These are phyloP conservation scores for Neofelis nebulosa DNA, from an alignment of 2,113 vertebrate genomes.

Conservation along the genomic window DNA sequence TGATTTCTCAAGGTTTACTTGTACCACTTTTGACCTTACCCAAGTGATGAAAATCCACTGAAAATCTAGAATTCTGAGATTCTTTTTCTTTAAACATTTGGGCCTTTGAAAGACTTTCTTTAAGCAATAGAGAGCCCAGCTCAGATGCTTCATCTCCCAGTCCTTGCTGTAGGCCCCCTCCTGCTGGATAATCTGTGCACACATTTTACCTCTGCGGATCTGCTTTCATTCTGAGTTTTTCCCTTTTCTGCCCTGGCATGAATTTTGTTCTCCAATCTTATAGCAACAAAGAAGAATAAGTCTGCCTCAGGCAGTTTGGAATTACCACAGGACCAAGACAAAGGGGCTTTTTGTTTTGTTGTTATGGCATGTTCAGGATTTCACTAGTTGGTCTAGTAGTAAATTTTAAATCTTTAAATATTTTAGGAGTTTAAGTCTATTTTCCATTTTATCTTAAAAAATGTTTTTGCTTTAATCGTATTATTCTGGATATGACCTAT, in stretches of 20 bases:
- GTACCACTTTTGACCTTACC: background rate
- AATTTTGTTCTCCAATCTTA: background rate
- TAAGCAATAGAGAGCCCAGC: background rate
- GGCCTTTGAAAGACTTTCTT: background rate
- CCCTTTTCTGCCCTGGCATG: background rate
- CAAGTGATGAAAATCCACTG: background rate
- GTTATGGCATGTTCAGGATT: background rate
- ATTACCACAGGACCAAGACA: background rate
- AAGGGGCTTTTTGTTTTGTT: slow-evolving; percentile 33
- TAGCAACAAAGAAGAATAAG: background rate
- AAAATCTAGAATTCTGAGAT: background rate
- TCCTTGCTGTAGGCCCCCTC: background rate
- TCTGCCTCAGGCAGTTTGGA: background rate
- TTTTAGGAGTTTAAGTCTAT: slow-evolving; percentile 28
- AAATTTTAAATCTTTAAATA: slow-evolving; percentile 52
- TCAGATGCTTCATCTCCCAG: background rate
- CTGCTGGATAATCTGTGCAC: background rate
- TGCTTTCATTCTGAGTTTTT: background rate
- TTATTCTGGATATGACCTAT: slow-evolving; percentile 33
- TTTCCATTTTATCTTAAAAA: slow-evolving; percentile 52
- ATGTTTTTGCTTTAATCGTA: slow-evolving; percentile 23
- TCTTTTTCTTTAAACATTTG: background rate
- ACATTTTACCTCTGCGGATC: background rate
- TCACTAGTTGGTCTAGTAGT: slow-evolving; percentile 42
- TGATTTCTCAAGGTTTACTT: slow-evolving; percentile 17